These are phyloP conservation scores for Dunckerocampus dactyliophorus DNA, from an alignment of 2,113 vertebrate species.

Conservation along the genomic window DNA sequence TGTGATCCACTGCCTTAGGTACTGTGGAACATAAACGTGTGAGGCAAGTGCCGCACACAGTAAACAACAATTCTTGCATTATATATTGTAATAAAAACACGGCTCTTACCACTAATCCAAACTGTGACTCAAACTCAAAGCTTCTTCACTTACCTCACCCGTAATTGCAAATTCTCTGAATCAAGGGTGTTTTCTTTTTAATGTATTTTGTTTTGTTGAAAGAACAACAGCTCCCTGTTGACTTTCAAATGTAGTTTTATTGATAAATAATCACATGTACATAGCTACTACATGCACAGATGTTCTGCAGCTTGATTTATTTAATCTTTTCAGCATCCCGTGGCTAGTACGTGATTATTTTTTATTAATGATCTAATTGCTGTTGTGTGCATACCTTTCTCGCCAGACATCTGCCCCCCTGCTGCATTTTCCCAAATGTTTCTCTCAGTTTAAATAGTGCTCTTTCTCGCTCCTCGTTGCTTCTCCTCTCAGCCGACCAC, in stretches of 20 bases:
- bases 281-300: not conserved
- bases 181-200: no score
- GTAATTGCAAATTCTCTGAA: not conserved
- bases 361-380: no score
- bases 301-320: no score
- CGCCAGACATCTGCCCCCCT: not conserved
- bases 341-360: no score
- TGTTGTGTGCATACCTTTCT: no score
- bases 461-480: not conserved
- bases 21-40: conserved; percentile 8
- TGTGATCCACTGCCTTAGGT: conserved; percentile 12
- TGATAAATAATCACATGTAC: conserved; percentile 20
- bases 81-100: conserved; percentile 11
- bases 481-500: not conserved
- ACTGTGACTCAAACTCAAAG: conserved; percentile 16
- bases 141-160: not conserved
- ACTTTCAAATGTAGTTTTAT: conserved; percentile 22
- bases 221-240: not conserved
- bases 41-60: conserved; percentile 9
- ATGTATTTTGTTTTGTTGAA: no score
- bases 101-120: conserved; percentile 6
- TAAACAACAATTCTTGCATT: conserved; percentile 26
- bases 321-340: no score
- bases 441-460: conserved; percentile 6
- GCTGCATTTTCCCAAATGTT: not conserved